Percentiles rank a stretch among this genome's conserved stretches.
Conservation (phyloP, 2,113 vertebrate genomes). For the Enhydra lutris region DNA sequence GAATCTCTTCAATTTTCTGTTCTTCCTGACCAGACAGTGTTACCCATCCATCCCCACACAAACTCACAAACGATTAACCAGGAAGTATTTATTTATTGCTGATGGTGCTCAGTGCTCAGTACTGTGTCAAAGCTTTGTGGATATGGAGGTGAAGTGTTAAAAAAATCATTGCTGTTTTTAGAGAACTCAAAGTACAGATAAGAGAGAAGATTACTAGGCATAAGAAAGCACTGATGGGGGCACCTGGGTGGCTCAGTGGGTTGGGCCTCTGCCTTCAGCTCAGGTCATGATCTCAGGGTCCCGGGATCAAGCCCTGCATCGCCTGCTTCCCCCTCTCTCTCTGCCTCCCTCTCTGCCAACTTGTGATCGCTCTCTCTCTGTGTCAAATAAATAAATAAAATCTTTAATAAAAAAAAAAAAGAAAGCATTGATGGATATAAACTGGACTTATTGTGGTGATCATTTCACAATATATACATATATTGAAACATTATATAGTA, state of each 20-base stretch:
- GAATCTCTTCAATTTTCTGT: neutral
- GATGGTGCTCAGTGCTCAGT: neutral
- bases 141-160: neutral
- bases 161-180: neutral
- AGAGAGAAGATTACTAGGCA: neutral
- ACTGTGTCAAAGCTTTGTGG: neutral
- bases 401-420: neutral
- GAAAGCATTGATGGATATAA: neutral
- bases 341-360: no score
- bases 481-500: neutral
- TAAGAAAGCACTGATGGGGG: neutral
- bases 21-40: neutral
- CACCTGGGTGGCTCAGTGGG: no score
- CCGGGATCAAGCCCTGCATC: no score
- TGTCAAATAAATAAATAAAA: no score
- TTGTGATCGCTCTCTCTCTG: no score
- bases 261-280: no score
- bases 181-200: neutral
- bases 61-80: neutral
- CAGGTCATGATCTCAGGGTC: no score
- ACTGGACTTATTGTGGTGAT: neutral
- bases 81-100: neutral
- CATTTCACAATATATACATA: neutral
- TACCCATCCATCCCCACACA: neutral
- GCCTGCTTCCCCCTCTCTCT: no score